Evolutionary conservation across 2,113 vertebrate species (phyloP).

Genomic region (Bubalus kerabau): DNA sequence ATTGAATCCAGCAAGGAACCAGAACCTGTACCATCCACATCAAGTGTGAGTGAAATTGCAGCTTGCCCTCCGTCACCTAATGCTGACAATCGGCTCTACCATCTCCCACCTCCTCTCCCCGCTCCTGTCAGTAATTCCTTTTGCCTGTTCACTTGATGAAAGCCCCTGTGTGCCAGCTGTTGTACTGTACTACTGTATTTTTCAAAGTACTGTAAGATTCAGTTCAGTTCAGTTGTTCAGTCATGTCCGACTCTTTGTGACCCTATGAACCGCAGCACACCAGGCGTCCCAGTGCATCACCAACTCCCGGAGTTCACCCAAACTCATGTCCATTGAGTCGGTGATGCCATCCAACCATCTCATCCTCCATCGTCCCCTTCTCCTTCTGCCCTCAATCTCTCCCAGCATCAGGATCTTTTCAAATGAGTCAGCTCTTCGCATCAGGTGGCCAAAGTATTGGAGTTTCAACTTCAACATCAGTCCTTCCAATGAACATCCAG

Average conservation of each 20-base stretch:
- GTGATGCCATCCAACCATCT: too few species aligned
- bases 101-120: not conserved
- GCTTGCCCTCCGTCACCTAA: not conserved
- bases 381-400: too few species aligned
- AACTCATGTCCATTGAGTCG: too few species aligned
- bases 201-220: not conserved
- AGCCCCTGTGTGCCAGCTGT: not conserved
- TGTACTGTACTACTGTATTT: not conserved
- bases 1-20: not conserved
- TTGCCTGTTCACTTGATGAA: not conserved
- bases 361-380: too few species aligned
- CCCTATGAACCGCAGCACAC: rapidly evolving
- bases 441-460: too few species aligned
- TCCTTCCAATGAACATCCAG: too few species aligned
- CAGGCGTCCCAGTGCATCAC: too few species aligned
- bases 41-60: not conserved
- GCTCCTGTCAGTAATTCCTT: not conserved
- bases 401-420: too few species aligned
- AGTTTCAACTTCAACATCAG: too few species aligned
- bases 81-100: not conserved
- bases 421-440: too few species aligned
- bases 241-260: rapidly evolving
- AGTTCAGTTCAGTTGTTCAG: not conserved
- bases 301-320: rapidly evolving
- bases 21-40: not conserved